These are phyloP conservation scores for Stercorarius parasiticus DNA, from an alignment of 2,113 vertebrate species.

Conservation along the genomic window DNA sequence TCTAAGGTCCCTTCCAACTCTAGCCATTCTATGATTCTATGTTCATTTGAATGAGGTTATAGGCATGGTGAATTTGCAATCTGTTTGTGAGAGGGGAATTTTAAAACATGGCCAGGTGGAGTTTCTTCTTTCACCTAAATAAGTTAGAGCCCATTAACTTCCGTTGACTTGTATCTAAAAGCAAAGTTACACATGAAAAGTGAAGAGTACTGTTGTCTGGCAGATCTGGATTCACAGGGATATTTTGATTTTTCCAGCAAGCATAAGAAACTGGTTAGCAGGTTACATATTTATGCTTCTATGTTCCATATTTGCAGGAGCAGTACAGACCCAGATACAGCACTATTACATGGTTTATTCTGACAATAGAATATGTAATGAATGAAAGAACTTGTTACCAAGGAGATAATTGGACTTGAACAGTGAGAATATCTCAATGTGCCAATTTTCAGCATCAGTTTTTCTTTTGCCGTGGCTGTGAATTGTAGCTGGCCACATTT, in stretches of 20 bases:
- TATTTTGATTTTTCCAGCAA: slow-evolving; percentile 4
- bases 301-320: neutral
- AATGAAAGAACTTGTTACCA: slow-evolving; percentile 59
- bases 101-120: neutral
- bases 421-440: slow-evolving; percentile 48
- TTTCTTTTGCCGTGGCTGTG: slow-evolving; percentile 31
- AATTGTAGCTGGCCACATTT: neutral
- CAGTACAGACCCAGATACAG: slow-evolving; percentile 1
- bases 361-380: slow-evolving; percentile 57
- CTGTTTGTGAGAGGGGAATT: neutral
- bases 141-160: neutral
- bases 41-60: neutral
- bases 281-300: neutral
- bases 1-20: neutral
- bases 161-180: neutral
- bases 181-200: neutral
- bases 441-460: slow-evolving; percentile 43
- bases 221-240: neutral
- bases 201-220: neutral
- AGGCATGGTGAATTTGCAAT: neutral
- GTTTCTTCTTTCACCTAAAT: neutral
- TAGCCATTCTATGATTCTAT: neutral
- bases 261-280: neutral
- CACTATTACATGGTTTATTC: slow-evolving; percentile 39
- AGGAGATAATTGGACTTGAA: slow-evolving; percentile 64